A percentile compares a stretch with the other conserved stretches of the same genome.
Conservation (phyloP, 2,888 invertebrate species). For the Strigamia transsilvanica region DNA sequence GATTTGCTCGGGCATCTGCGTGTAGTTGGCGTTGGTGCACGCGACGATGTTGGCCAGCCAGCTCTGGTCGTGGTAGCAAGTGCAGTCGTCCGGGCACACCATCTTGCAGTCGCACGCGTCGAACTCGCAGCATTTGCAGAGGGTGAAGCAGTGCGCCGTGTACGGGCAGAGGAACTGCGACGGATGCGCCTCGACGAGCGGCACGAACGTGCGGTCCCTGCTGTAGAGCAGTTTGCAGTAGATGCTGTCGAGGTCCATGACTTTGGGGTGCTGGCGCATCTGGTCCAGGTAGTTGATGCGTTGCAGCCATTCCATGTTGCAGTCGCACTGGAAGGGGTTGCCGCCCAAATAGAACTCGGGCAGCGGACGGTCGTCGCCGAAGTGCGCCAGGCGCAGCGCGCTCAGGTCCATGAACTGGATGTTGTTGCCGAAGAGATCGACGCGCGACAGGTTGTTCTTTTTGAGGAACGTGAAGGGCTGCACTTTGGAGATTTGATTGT, state of each 20-base stretch:
- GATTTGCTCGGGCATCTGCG: slow-evolving; percentile 75
- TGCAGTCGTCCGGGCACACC: slow-evolving; percentile 87
- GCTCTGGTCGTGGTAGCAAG: slow-evolving; percentile 86
- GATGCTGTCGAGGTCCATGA: slow-evolving; percentile 83
- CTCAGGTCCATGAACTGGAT: slow-evolving; percentile 89
- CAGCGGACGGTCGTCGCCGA: slow-evolving; percentile 71
- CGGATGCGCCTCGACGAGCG: slow-evolving; percentile 79
- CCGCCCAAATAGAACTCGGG: slow-evolving; percentile 81
- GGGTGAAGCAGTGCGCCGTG: slow-evolving; percentile 82
- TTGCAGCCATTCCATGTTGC: slow-evolving; percentile 90
- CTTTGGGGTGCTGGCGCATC: slow-evolving; percentile 79
- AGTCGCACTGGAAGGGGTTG: slow-evolving; percentile 87
- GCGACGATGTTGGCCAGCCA: slow-evolving; percentile 88
- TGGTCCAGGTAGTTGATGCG: slow-evolving; percentile 83
- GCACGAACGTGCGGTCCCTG: slow-evolving; percentile 76
- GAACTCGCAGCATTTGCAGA: slow-evolving; percentile 90
- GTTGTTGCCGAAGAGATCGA: slow-evolving; percentile 91
- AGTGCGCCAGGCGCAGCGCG: slow-evolving; percentile 78
- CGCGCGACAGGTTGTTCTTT: slow-evolving; percentile 86
- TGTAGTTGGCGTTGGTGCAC: slow-evolving; percentile 71
- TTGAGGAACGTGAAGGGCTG: slow-evolving; percentile 89
- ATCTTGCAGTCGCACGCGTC: slow-evolving; percentile 93
- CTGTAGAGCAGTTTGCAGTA: slow-evolving; percentile 82
- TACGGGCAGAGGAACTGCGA: slow-evolving; percentile 87
- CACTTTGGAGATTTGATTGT: slow-evolving; percentile 84